Conservation (phyloP, 2,797 vertebrate genomes). For the Morelia viridis region DNA sequence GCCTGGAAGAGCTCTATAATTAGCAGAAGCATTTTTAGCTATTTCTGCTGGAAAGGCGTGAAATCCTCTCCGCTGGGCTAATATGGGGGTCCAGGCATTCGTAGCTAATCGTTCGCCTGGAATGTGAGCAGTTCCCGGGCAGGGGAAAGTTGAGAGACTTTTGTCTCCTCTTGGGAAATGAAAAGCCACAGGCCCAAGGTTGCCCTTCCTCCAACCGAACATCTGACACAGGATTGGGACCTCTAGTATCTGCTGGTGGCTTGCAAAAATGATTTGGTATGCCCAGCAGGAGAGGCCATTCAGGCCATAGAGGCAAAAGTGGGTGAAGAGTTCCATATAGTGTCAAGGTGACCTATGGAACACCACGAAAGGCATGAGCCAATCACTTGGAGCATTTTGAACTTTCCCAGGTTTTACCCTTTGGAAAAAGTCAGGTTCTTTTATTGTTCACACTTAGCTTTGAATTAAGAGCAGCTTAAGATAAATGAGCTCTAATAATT, state of each 20-base stretch:
- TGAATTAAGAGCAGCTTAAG: background rate
- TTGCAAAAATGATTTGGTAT: constrained; percentile 16
- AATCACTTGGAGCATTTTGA: background rate
- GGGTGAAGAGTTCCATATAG: background rate
- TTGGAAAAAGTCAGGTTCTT: no score
- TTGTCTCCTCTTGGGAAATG: constrained; percentile 16
- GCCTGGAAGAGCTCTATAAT: constrained; percentile 67
- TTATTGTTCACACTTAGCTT: background rate
- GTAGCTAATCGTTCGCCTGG: constrained; percentile 55
- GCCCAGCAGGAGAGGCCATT: constrained; percentile 6
- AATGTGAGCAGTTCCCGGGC: constrained; percentile 53
- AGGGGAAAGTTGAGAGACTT: constrained; percentile 43
- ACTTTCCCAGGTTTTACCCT: background rate
- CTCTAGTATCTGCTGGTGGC: background rate
- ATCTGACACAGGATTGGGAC: constrained; percentile 16
- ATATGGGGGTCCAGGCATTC: constrained; percentile 59
- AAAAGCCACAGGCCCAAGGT: constrained; percentile 15
- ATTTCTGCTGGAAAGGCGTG: constrained; percentile 63
- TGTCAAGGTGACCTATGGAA: background rate
- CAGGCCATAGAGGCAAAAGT: background rate
- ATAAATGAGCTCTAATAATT: background rate
- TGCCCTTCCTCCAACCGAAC: background rate
- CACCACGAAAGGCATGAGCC: background rate
- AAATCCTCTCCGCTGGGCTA: constrained; percentile 63
- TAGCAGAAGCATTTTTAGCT: constrained; percentile 63